Base-by-base conservation (phyloP, 2,888 invertebrate genomes). In the Carterocephalus palaemon region DNA sequence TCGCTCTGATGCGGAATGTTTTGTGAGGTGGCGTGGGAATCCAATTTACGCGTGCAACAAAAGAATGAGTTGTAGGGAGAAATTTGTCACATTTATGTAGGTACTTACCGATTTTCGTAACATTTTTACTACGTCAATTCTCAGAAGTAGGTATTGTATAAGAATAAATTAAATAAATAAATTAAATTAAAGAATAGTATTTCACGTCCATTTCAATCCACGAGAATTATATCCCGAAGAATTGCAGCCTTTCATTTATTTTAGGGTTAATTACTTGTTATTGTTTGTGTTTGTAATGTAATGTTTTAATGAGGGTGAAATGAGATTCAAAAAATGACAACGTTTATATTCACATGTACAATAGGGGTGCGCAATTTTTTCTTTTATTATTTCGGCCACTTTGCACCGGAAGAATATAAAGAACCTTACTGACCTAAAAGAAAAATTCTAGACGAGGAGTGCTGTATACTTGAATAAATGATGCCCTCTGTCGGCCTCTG, bases 1-100 rank as follows among this genome's bases (percentile, higher is more conserved):
- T n/a, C n/a, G 34, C 34, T 42, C 9, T 34, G 26, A 26, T 16
- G 36, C 29, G 22, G 23, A 36, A 36, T 36, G 28, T 28, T 10
- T 43, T 19, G 12, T 17, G 29, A n/a, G 20, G n/a, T n/a, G n/a
- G n/a, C 8, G 58, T 48, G 60, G 57, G 62, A 76, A 76, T 77
- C 65, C 71, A 78, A 80, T 79, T 78, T 75, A 60, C 64, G 52
- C 55, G 55, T 62, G 71, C 67, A 75, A 73, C 76, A 75, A 75
- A 77, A 75, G 69, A 42, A 34, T 10, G 59, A 56, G 66, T 59
- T 67, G 64, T 36, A 51, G 34, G 46, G 40, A 53, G 49, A 48
- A 53, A 48, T 53, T 53, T 34, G 36, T 38, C 17, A 24, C 19
- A 24, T 24, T 40, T n/a, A 26, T 13, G 13, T 22, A 20, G 17